Conservation (phyloP, 2,113 vertebrate species). For the Microcebus jonahi region DNA sequence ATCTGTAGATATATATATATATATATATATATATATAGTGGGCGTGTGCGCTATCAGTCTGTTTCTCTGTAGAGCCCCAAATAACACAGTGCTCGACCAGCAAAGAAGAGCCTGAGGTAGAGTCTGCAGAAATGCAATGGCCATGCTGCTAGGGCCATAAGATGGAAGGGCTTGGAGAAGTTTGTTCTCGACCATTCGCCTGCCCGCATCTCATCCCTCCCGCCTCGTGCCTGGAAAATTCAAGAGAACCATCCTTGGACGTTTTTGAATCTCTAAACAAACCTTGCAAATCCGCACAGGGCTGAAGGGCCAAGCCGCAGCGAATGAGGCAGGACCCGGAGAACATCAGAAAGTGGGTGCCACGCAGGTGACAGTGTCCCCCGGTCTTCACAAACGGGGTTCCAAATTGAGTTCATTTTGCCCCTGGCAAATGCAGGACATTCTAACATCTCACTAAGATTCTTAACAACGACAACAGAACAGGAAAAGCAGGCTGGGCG, state of each 20-base stretch:
- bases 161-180: neutral
- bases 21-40: too few species aligned
- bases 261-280: neutral
- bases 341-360: neutral
- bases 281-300: neutral
- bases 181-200: neutral
- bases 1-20: neutral
- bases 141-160: neutral
- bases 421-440: neutral
- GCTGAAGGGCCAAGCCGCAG: neutral
- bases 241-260: neutral
- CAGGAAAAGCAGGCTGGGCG: too few species aligned
- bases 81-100: neutral
- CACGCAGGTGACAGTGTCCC: neutral
- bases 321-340: neutral
- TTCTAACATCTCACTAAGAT: constrained; percentile 1
- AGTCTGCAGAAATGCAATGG: too few species aligned
- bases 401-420: neutral
- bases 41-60: too few species aligned
- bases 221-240: neutral
- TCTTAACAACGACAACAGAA: too few species aligned
- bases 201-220: neutral
- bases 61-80: neutral
- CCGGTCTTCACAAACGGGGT: neutral
- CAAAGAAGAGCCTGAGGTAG: neutral